Percentiles rank a stretch among this genome's conserved stretches.
phyloP scores from a whole-genome alignment of 2,113 vertebrate species.

The Callopanchax toddi region DNA sequence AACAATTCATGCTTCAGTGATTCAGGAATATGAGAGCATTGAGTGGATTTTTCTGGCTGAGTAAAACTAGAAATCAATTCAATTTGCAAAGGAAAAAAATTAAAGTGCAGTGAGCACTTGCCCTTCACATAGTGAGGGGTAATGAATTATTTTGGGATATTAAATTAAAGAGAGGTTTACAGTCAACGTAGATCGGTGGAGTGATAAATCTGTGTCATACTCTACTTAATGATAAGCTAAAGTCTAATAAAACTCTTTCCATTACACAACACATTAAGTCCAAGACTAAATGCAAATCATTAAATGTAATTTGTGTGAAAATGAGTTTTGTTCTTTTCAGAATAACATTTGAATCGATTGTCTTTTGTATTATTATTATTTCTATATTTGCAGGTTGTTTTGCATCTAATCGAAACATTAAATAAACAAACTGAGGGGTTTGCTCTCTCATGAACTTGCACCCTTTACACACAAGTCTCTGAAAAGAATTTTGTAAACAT shows the following conservation, averaged over 20 bases:
- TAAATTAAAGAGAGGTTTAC: constrained; percentile 41
- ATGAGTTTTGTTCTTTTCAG: constrained; percentile 12
- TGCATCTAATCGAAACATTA: constrained; percentile 6
- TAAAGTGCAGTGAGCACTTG: constrained; percentile 49
- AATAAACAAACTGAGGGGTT: no score
- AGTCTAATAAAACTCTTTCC: constrained; percentile 47
- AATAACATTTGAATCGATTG: constrained; percentile 5
- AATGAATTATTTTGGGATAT: constrained; percentile 50
- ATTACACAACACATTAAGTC: constrained; percentile 37
- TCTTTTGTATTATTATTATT: background rate
- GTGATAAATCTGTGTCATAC: constrained; percentile 41
- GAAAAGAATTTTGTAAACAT: no score
- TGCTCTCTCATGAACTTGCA: no score
- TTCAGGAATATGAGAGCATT: constrained; percentile 42
- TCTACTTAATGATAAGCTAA: constrained; percentile 42
- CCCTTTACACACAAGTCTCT: no score
- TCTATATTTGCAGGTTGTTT: constrained; percentile 7
- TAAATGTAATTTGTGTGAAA: constrained; percentile 41
- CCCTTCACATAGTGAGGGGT: constrained; percentile 37
- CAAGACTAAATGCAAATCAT: constrained; percentile 47
- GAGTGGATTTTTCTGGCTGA: constrained; percentile 19
- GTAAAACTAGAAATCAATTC: constrained; percentile 26
- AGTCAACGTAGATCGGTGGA: constrained; percentile 31
- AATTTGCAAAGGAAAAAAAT: constrained; percentile 30
- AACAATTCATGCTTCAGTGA: constrained; percentile 27